Evolutionary conservation across 2,888 invertebrate species (phyloP), one percentile per base, ranked within the genome.

Genomic region (Lingula anatina): DNA sequence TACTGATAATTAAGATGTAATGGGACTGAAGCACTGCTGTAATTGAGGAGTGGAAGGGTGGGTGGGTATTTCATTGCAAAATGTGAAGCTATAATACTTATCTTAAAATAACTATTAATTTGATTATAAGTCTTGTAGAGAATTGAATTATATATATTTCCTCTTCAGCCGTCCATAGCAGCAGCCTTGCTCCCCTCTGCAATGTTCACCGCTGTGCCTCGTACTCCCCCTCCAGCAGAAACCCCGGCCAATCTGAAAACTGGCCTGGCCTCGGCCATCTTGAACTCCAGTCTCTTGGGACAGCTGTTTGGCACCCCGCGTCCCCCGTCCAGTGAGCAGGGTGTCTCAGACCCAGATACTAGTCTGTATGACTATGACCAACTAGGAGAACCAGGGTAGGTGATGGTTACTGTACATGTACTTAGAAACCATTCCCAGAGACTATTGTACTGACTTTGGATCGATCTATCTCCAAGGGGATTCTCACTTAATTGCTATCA

Each of bases 271-370:
- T 51, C 59, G 2, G 61, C 62, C 15, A 47, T 64, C 15, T 55
- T 69, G 12, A 59, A 57, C 37, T 28, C 65, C 0, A 64, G 61
- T 12, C 48, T 62, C 44, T 35, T 64, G 12, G 59, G 57, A 3
- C 42, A 41, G 25, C n/a, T 51, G 15, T 47, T 53, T 35, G 47
- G 39, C 26, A 28, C 43, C 18, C 50, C 53, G 4, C 40, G 31
- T 15, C 49, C 47, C 1, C 46, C 39, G 7, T 18, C 24, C 5
- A 28, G 23, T 12, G 42, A 23, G n/a, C 61, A 60, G 5, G 57
- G 61, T n/a, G 59, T 67, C 46, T 68, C 66, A 59, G 71, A 71
- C 50, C 70, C 69, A 38, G 71, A 70, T 54, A 71, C 70, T 46
- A 70, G 70, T 58, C 55, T 69, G 25, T 66, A 57, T 63, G 71